Conservation (phyloP, 1,140 invertebrate genomes). For the Heliconius congener region DNA sequence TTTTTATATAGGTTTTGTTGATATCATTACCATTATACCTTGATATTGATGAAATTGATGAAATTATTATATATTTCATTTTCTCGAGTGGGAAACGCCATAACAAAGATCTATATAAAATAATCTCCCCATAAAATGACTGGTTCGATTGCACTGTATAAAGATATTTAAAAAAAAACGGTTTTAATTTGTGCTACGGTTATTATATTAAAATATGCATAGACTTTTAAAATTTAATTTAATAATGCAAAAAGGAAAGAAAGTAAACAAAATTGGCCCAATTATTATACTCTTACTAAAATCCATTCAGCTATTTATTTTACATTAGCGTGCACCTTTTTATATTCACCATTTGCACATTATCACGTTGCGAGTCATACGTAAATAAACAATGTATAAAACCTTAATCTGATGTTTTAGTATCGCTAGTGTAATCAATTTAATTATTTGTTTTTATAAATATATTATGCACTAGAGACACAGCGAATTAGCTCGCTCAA, state of each 20-base stretch:
- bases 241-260: background rate
- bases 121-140: too few relatives aligned
- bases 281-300: constrained; percentile 60
- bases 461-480: too few relatives aligned
- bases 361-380: constrained; percentile 43
- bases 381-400: constrained; percentile 28
- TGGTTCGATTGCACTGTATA: too few relatives aligned
- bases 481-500: too few relatives aligned
- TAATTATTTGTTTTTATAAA: background rate
- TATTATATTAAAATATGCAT: background rate
- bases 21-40: too few relatives aligned
- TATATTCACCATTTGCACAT: constrained; percentile 60
- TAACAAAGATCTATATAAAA: too few relatives aligned
- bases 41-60: too few relatives aligned
- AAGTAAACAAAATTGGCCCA: constrained; percentile 7
- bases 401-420: constrained; percentile 35
- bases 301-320: constrained; percentile 23
- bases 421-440: constrained; percentile 25
- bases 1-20: too few relatives aligned
- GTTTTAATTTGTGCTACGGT: background rate
- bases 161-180: too few relatives aligned
- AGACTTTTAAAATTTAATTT: background rate
- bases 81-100: too few relatives aligned
- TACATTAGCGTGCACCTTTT: constrained; percentile 27
- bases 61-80: too few relatives aligned